These are phyloP conservation scores for Neodon shergylaensis DNA, from an alignment of 2,113 vertebrate species.

Conservation along the genomic window DNA sequence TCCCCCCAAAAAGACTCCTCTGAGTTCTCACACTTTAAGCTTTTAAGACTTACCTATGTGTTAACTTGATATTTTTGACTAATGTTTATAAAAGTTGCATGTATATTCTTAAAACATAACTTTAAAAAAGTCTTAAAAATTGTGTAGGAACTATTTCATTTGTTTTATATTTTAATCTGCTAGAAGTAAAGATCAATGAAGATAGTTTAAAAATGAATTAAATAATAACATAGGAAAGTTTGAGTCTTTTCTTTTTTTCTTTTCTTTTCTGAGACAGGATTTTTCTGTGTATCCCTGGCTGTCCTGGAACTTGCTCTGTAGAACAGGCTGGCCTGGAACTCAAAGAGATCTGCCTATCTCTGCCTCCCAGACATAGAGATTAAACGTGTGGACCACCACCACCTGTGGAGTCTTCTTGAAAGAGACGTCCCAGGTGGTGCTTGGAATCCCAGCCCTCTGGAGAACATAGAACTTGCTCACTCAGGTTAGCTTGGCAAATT, in stretches of 20 bases:
- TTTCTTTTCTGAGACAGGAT: neutral
- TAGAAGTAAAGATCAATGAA: neutral
- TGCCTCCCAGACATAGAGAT: neutral
- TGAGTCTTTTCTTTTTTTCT: neutral
- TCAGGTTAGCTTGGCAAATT: neutral
- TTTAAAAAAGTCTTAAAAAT: neutral
- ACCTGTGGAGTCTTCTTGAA: neutral
- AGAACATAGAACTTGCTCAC: neutral
- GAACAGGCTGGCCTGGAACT: neutral
- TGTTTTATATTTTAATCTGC: conserved; percentile 21
- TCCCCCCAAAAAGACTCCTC: neutral
- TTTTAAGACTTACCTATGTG: neutral
- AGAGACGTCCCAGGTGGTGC: neutral
- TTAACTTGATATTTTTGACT: conserved; percentile 10
- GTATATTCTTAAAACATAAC: neutral
- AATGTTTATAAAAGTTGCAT: neutral
- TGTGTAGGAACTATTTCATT: neutral
- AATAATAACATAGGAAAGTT: neutral
- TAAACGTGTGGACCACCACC: neutral
- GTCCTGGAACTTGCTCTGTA: neutral
- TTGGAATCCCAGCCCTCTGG: neutral
- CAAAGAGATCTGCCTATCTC: neutral
- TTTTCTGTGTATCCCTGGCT: neutral
- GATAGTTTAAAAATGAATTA: neutral
- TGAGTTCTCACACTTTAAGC: neutral